These are phyloP conservation scores for Drosophila kambysellisi DNA, from an alignment of 2,888 invertebrate genomes.

Conservation along the genomic window DNA sequence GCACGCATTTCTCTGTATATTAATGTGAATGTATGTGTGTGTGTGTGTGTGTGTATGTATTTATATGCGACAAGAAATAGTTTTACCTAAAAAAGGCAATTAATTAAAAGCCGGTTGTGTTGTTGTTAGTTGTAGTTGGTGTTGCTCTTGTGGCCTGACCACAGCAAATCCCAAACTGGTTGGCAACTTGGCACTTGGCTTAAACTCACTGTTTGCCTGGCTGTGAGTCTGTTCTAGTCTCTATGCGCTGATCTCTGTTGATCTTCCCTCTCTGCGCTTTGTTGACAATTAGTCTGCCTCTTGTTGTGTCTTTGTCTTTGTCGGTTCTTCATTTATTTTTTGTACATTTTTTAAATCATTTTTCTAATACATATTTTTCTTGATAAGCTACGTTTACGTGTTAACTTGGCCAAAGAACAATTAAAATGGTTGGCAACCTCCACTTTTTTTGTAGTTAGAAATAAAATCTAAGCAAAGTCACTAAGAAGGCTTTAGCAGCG, in stretches of 20 bases:
- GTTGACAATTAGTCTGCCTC: constrained; percentile 59
- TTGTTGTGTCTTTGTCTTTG: constrained; percentile 39
- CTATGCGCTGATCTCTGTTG: constrained; percentile 40
- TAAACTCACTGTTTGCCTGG: constrained; percentile 34
- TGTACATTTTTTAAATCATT: constrained; percentile 44
- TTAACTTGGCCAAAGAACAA: constrained; percentile 56
- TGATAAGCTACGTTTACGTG: constrained; percentile 39
- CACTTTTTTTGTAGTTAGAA: constrained; percentile 35
- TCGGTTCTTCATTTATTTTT: constrained; percentile 32
- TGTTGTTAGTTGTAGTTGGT: constrained; percentile 34
- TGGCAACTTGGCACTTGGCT: constrained; percentile 44
- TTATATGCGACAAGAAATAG: constrained; percentile 69
- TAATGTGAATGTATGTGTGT: constrained; percentile 4
- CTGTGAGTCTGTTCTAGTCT: constrained; percentile 39
- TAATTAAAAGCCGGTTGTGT: constrained; percentile 79
- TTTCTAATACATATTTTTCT: constrained; percentile 59
- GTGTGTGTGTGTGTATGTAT: constrained; percentile 13
- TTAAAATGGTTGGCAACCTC: constrained; percentile 49
- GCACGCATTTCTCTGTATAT: constrained; percentile 36
- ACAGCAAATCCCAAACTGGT: constrained; percentile 64
- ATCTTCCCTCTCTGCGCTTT: constrained; percentile 41
- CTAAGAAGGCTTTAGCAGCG: neutral
- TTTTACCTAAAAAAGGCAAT: constrained; percentile 82
- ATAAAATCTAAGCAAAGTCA: constrained; percentile 2
- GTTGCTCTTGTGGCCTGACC: constrained; percentile 21